Evolutionary conservation across 2,888 invertebrate species (phyloP), one percentile per base, ranked within the genome.

Genomic region (Drosophila anomelani): DNA sequence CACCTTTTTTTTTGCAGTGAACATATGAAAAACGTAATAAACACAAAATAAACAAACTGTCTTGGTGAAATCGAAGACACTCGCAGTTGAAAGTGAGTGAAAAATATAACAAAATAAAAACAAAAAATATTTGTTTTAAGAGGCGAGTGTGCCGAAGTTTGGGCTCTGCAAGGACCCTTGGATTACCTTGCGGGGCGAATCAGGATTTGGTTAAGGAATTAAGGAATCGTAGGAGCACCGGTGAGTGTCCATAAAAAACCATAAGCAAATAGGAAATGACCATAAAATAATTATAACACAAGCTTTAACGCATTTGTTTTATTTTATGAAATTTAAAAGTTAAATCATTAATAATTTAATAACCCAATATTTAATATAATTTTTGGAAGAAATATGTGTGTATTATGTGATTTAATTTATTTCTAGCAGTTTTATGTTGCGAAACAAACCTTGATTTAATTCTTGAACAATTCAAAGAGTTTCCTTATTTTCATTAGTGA

Each of bases 111-210:
- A 26, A 49, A 63, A 17, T 23, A 8, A 43, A 36, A 64, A 34
- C 12, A 12, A n/a, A 20, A 13, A 43, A 20, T 47, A 23, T 23
- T 51, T 51, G 15, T 13, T 20, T 15, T 6, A 10, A 32, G 44
- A 17, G 15, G 49, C 43, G 43, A 64, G 64, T 49, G 54, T 80
- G 71, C 62, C 59, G 56, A 49, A 34, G 53, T 62, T 46, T 57
- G 81, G 77, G 75, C 82, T 83, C 77, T 80, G 84, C 84, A 84
- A 87, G 84, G 84, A 84, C 84, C 84, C 82, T 85, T 87, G 84
- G 84, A 84, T 84, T 84, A 84, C 84, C 84, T 84, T 84, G 87
- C 87, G 74, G 74, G 80, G 77, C 78, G 34, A 46, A 26, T 23
- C 15, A 12, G 23, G 39, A 69, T 53, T 47, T 23, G 23, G 23